Percentiles rank a stretch among this genome's conserved stretches.
phyloP scores from a whole-genome alignment of 37 sponge, comb jelly and placozoan genomes.

The Geodia barretti region DNA sequence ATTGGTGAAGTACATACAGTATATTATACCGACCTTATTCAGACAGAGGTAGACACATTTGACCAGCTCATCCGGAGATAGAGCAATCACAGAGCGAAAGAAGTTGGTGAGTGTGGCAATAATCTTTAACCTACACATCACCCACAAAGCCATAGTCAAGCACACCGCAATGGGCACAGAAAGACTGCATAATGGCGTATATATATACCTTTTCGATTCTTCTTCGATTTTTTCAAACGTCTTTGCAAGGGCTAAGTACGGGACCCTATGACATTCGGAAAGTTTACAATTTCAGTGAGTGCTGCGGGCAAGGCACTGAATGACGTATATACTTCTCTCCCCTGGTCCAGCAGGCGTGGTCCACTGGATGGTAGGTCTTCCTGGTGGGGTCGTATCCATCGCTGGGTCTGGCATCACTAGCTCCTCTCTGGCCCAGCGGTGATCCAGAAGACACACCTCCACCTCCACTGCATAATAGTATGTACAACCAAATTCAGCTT shows the following conservation, averaged over 20 bases:
- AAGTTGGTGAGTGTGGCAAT: conserved; percentile 72
- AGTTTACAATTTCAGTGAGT: too few species aligned
- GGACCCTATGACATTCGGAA: conserved; percentile 40
- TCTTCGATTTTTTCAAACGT: conserved; percentile 82
- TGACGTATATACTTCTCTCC: conserved; percentile 2
- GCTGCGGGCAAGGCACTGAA: neutral
- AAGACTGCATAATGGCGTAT: neutral
- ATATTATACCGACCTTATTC: conserved; percentile 72
- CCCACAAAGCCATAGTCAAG: neutral
- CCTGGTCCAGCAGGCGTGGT: conserved; percentile 71
- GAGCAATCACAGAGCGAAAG: conserved; percentile 92
- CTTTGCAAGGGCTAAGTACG: conserved; percentile 79
- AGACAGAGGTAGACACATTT: conserved; percentile 93
- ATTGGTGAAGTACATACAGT: neutral
- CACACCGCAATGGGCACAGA: too few species aligned
- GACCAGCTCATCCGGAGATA: conserved; percentile 84
- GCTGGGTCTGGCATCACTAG: too few species aligned
- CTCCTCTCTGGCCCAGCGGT: too few species aligned
- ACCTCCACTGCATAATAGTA: too few species aligned
- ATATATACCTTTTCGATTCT: conserved; percentile 44
- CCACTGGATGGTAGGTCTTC: conserved; percentile 60
- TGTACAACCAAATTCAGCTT: too few species aligned
- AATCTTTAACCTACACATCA: neutral
- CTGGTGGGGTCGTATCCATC: conserved; percentile 48
- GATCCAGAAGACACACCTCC: too few species aligned